These are phyloP conservation scores for Nesoenas mayeri DNA, from an alignment of 2,113 vertebrate genomes.

Conservation along the genomic window DNA sequence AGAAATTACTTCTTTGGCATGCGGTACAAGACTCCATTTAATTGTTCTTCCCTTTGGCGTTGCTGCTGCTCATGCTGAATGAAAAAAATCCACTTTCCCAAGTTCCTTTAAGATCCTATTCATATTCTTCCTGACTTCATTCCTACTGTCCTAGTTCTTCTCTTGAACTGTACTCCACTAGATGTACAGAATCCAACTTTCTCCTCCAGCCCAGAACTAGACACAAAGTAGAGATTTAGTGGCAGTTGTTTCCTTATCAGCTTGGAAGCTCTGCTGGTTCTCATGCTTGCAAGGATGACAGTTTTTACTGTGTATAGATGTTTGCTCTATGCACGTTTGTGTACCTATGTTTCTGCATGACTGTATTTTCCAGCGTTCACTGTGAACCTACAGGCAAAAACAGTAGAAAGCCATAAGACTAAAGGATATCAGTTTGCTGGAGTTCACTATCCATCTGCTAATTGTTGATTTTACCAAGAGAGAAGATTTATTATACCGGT, in stretches of 20 bases:
- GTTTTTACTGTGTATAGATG: not conserved
- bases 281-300: not conserved
- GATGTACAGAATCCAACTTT: not conserved
- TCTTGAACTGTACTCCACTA: not conserved
- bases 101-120: not conserved
- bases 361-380: not conserved
- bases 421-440: not conserved
- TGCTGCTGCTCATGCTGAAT: not conserved
- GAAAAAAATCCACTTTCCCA: not conserved
- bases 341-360: not conserved
- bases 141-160: not conserved
- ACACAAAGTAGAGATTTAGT: not conserved
- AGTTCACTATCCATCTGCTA: not conserved
- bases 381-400: not conserved
- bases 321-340: not conserved
- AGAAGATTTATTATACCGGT: not conserved
- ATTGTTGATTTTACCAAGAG: not conserved
- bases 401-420: not conserved
- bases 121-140: not conserved
- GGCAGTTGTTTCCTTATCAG: not conserved
- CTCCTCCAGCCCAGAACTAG: not conserved
- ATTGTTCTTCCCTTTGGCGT: slow-evolving; percentile 27
- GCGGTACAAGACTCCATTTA: not conserved
- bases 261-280: not conserved
- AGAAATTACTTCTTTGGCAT: slow-evolving; percentile 20